Percentiles rank a stretch among this genome's conserved stretches.
Evolutionary conservation across 2,888 invertebrate genomes (phyloP).

Genomic region (Andrena dorsata): DNA sequence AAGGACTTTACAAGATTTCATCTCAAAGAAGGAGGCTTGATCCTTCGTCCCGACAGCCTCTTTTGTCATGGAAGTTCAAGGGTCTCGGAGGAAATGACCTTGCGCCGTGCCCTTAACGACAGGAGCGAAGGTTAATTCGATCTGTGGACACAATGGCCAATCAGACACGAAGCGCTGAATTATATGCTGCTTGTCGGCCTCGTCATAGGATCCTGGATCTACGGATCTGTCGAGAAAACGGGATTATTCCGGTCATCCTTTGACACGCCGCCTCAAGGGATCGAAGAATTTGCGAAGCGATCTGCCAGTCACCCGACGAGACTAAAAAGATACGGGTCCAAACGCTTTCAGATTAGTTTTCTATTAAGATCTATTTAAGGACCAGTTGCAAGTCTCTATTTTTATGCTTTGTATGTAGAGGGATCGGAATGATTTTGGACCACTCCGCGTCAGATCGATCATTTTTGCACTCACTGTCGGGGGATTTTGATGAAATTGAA

Average conservation of each 20-base stretch:
- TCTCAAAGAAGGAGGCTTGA: not conserved
- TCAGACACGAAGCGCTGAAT: conserved; percentile 69
- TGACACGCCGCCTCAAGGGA: conserved; percentile 56
- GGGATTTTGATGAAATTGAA: too few relatives aligned
- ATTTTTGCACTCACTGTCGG: too few relatives aligned
- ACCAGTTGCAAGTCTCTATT: not conserved
- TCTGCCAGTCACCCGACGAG: conserved; percentile 55
- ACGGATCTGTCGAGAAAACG: conserved; percentile 59
- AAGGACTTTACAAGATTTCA: not conserved
- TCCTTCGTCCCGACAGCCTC: conserved; percentile 15
- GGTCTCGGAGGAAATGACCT: conserved; percentile 27
- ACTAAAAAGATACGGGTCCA: not conserved
- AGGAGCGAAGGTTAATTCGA: conserved; percentile 62
- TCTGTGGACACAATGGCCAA: conserved; percentile 70
- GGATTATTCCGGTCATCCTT: conserved; percentile 66
- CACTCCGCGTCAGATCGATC: too few relatives aligned
- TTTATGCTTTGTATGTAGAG: not conserved
- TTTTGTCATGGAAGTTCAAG: conserved; percentile 35
- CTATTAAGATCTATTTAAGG: conserved; percentile 12
- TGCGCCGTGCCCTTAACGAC: conserved; percentile 27
- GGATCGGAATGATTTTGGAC: not conserved
- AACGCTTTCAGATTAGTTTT: conserved; percentile 13
- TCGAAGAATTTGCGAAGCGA: conserved; percentile 72
- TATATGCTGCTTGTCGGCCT: conserved; percentile 67
- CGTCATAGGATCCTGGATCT: conserved; percentile 42